Percentiles rank a stretch among this genome's conserved stretches.
phyloP scores from a whole-genome alignment of 1,140 invertebrate genomes.

The Pseudomyrmex flavicornis region DNA sequence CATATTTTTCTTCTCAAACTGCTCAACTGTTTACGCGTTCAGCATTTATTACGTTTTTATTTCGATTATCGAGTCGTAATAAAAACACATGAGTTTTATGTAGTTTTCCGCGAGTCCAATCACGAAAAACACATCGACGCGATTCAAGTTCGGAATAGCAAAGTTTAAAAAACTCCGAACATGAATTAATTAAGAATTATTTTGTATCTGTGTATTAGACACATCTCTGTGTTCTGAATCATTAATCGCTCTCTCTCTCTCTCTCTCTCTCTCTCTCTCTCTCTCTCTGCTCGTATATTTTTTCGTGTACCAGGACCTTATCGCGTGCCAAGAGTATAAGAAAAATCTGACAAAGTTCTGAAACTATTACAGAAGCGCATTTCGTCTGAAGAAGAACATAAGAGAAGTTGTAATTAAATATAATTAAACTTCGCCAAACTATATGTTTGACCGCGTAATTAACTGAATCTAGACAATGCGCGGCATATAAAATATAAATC shows the following conservation, averaged over 20 bases:
- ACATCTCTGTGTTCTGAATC: slow-evolving; percentile 17
- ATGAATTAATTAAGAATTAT: slow-evolving; percentile 26
- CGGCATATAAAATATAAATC: neutral
- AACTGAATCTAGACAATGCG: neutral
- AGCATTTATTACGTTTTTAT: neutral
- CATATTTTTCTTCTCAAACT: neutral
- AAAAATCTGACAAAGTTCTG: neutral
- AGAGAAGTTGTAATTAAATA: neutral
- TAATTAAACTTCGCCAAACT: neutral
- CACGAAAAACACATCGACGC: slow-evolving; percentile 14
- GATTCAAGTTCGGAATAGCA: neutral
- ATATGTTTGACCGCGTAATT: neutral
- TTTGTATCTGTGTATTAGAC: slow-evolving; percentile 1
- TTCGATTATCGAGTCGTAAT: neutral
- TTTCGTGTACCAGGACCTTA: neutral
- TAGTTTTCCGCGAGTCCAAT: neutral
- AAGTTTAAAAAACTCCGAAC: neutral
- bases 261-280: neutral
- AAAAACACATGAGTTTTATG: neutral
- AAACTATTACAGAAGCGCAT: neutral
- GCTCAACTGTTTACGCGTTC: neutral
- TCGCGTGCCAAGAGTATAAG: slow-evolving; percentile 9
- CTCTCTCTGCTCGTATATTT: neutral
- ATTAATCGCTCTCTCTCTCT: slow-evolving; percentile 13
- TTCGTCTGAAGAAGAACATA: neutral